Evolutionary conservation across 2,797 vertebrate genomes (phyloP).

Genomic region (Acomys russatus): DNA sequence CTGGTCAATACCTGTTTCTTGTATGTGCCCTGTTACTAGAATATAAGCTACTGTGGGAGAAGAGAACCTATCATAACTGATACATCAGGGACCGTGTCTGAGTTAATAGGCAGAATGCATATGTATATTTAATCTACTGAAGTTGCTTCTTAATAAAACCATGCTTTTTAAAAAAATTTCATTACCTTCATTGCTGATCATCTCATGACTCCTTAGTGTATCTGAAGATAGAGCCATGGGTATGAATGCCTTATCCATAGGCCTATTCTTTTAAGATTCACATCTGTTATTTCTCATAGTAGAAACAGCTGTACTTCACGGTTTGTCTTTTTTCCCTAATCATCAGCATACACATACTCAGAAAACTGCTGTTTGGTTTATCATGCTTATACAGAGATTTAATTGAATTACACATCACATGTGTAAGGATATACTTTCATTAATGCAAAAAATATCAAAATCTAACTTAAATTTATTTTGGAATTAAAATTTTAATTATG

Average conservation of each 20-base stretch:
- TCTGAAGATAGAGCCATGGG: neutral
- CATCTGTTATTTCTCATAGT: neutral
- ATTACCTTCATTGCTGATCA: neutral
- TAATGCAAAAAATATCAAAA: constrained; percentile 45
- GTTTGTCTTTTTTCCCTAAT: constrained; percentile 15
- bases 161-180: no score
- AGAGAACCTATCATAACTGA: neutral
- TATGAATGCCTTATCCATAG: neutral
- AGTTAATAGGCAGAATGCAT: neutral
- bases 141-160: neutral
- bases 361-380: constrained; percentile 14
- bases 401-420: constrained; percentile 27
- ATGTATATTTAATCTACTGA: neutral
- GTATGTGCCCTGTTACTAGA: neutral
- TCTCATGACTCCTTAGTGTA: neutral
- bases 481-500: neutral
- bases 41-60: neutral
- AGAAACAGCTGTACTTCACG: constrained; percentile 13
- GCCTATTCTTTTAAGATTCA: neutral
- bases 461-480: constrained; percentile 46
- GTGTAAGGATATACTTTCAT: neutral
- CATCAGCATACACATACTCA: neutral
- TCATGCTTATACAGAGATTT: constrained; percentile 3
- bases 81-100: neutral
- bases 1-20: constrained; percentile 12